Base-by-base conservation (phyloP, 2,113 vertebrate genomes). In the Oxygymnocypris stewartii region DNA sequence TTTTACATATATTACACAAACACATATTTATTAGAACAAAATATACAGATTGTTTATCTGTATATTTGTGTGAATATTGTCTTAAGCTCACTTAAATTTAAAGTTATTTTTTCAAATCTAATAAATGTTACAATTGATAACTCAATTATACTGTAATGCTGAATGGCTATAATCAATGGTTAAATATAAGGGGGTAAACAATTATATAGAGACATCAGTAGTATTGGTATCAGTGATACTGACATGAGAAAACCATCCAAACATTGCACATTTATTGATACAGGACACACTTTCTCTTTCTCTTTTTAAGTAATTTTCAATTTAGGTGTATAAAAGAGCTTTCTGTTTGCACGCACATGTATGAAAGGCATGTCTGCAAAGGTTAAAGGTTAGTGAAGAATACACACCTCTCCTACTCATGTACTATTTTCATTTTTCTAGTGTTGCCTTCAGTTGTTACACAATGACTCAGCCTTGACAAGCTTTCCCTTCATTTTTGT, bases 401-500 rank as follows among this genome's bases (percentile, higher is more conserved):
- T 31, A 42, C 57, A 47, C 16, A 67, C 49, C 73, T 82, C 80
- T 86, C 84, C 71, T 47, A 67, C 81, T 75, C 81, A 51, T 51
- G 51, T 28, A 16, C 40, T 20, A 1, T 80, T 88, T 61, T 61
- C 57, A 10, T 76, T 87, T 74, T 13, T 40, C 20, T 35, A 69
- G 51, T 57, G 16, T 73, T 16, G 79, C 82, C 57, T 59, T 54
- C 16, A 74, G 67, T 86, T 81, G 79, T 51, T 65, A 88, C n/a
- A 86, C 82, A 84, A 79, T 91, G 88, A 86, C 88, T 47, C 18
- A 35, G 47, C 28, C 59, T 90, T 82, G 28, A 89, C 84, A 67
- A 85, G 78, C 79, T 71, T 90, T 90, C 84, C 87, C 87, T 91
- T 92, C 85, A 92, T 92, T 87, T 88, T 59, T 42, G 65, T 85